Evolutionary conservation across 2,888 invertebrate genomes (phyloP).

Genomic region (Xanthorhoe designata): DNA sequence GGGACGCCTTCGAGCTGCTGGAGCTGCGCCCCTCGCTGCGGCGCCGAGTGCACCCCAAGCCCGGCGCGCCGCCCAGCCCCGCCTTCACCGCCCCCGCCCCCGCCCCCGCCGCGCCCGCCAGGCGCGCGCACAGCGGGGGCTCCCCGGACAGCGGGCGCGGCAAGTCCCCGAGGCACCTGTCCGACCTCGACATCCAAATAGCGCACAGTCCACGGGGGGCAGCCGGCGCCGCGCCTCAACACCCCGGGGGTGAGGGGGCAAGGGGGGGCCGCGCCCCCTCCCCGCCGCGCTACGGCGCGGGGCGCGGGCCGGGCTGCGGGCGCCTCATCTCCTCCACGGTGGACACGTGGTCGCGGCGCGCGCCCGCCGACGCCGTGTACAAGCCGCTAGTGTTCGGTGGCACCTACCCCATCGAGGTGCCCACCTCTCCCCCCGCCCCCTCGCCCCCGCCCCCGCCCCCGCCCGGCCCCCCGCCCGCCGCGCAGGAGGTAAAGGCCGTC

Average conservation of each 20-base stretch:
- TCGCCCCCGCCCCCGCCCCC: constrained; percentile 42
- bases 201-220: constrained; percentile 44
- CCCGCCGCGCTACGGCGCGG: constrained; percentile 33
- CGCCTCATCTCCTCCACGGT: constrained; percentile 86
- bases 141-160: constrained; percentile 5
- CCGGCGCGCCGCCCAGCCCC: constrained; percentile 35
- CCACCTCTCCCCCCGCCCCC: constrained; percentile 67
- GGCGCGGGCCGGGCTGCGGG: constrained; percentile 63
- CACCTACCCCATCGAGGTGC: constrained; percentile 94
- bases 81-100: constrained; percentile 41
- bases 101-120: constrained; percentile 24
- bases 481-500: neutral
- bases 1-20: constrained; percentile 37
- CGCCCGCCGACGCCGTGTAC: constrained; percentile 65
- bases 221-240: constrained; percentile 11
- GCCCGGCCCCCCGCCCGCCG: constrained; percentile 35
- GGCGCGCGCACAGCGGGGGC: constrained; percentile 27
- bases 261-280: constrained; percentile 27
- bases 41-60: constrained; percentile 49
- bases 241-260: constrained; percentile 15
- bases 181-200: constrained; percentile 62
- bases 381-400: constrained; percentile 93
- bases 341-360: constrained; percentile 84
- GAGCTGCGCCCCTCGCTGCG: constrained; percentile 46
- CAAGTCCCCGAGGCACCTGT: constrained; percentile 40